Evolutionary conservation across 2,113 vertebrate genomes (phyloP), one percentile per base, ranked within the genome.

Genomic region (Cyprinus carpio): DNA sequence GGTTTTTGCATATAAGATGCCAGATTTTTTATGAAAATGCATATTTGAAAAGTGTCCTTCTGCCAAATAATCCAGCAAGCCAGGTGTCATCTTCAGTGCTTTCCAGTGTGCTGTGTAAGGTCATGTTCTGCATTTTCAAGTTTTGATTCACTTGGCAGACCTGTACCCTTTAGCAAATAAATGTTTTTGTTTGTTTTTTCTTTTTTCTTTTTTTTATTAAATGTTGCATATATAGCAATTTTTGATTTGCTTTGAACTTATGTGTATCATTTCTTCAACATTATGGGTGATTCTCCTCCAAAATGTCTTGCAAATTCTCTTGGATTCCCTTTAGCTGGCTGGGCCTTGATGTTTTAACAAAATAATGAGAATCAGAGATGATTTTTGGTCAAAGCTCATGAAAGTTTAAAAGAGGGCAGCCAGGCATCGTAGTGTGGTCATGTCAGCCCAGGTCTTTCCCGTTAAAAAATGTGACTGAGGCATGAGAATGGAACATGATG

Each of bases 401-500:
- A 29, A 23, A 54, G 29, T 60, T 74, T 31, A 74, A 10, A 7
- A 49, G 54, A 71, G 67, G 77, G 29, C 65, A 71, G 84, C 76
- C 82, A 83, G 85, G 23, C 27, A 65, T 82, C 78, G n/a, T 56
- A 25, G 51, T 74, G 51, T 49, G 49, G 54, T 83, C 64, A 58
- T 83, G 37, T 76, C 75, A 84, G 62, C n/a, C 46, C 49, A 79
- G 65, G 79, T 82, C 58, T 81, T 75, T 75, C 76, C 46, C 51
- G 13, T 7, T 49, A n/a, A 85, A 78, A 85, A 85, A 88, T 79
- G 74, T 9, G 64, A 69, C 54, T 18, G 65, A 78, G 46, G 75
- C 65, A 37, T 64, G 25, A 29, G 13, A 49, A 37, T 84, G 76
- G 87, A 84, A 83, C n/a, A 62, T 58, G 76, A 78, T 86, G 76